Base-by-base conservation (phyloP, 2,888 invertebrate species). In the Lathronympha strigana region DNA sequence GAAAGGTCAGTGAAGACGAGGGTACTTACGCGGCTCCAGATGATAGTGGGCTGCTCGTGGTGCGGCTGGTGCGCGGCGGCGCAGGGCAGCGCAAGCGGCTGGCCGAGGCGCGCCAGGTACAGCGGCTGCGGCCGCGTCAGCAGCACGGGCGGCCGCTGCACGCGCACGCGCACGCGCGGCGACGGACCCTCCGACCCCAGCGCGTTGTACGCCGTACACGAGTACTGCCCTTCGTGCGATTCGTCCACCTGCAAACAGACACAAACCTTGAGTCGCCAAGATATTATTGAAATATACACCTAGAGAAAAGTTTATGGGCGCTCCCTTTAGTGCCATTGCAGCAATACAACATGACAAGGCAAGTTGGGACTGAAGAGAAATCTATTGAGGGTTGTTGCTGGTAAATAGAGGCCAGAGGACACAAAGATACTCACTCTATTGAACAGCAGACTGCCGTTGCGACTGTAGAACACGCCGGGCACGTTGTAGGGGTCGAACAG, bases 171-270 rank as follows among this genome's bases (percentile, higher is more conserved):
- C 87, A 98, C 97, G 54, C 95, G 93, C 33, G 96, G 94, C 61
- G 98, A 98, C 23, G 97, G 94, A 8, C 97, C 97, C 73, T 95
- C 96, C 28, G 96, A 95, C 57, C 98, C 98, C 78, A 98, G 93
- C 71, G 95, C 94, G 86, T 98, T 98, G 90, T 96, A 97, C 50
- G 98, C 98, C 23, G 97, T 97, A 87, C 98, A 98, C 68, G 96
- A 95, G 88, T 98, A 98, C 76, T 94, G 93, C 47, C 98, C 98
- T 69, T 95, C 96, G 85, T 98, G 97, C 6, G 94, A 94, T 80
- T 96, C 96, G 80, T 96, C 95, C 57, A 98, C 97, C 92, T 92
- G 74, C 54, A 21, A 40, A 17, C 11, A 13, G n/a, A n/a, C n/a
- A n/a, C n/a, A n/a, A n/a, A n/a, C n/a, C n/a, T n/a, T n/a, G n/a